phyloP scores from a whole-genome alignment of 1,140 invertebrate species.

The Cyclargus thomasi region DNA sequence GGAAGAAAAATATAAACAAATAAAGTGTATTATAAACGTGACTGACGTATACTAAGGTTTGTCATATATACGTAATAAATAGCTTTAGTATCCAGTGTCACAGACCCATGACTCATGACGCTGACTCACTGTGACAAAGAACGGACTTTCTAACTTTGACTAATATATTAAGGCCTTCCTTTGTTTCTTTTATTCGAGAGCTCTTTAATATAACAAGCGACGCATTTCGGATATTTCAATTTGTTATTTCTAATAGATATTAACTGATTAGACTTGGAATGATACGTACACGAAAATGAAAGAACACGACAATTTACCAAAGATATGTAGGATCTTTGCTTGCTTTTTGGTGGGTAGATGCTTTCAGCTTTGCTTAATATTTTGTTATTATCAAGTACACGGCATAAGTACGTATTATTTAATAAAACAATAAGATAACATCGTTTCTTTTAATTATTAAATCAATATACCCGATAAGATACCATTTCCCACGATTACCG shows the following conservation, averaged over 20 bases:
- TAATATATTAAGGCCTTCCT: not conserved
- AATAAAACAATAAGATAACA: constrained; percentile 11
- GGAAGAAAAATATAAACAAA: not conserved
- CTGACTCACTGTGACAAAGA: not conserved
- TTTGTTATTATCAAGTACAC: too few species aligned
- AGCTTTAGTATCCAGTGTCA: not conserved
- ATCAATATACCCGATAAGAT: constrained; percentile 8
- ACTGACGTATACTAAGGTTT: not conserved
- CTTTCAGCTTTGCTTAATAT: too few species aligned
- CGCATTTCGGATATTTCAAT: not conserved
- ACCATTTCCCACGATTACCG: not conserved
- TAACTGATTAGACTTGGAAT: too few species aligned
- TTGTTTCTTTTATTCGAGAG: not conserved
- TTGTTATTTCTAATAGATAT: too few species aligned
- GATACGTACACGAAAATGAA: too few species aligned
- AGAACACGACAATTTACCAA: too few species aligned
- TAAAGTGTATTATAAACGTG: not conserved
- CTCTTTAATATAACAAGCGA: not conserved
- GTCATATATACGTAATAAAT: not conserved
- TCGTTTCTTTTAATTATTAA: constrained; percentile 9
- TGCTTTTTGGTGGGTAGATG: too few species aligned
- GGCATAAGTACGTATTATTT: not conserved
- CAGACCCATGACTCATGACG: not conserved
- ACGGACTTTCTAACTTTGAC: not conserved
- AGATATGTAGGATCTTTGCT: too few species aligned